These are phyloP conservation scores for Caenorhabditis sp. DNA, from an alignment of 2,888 invertebrate genomes.

Conservation along the genomic window DNA sequence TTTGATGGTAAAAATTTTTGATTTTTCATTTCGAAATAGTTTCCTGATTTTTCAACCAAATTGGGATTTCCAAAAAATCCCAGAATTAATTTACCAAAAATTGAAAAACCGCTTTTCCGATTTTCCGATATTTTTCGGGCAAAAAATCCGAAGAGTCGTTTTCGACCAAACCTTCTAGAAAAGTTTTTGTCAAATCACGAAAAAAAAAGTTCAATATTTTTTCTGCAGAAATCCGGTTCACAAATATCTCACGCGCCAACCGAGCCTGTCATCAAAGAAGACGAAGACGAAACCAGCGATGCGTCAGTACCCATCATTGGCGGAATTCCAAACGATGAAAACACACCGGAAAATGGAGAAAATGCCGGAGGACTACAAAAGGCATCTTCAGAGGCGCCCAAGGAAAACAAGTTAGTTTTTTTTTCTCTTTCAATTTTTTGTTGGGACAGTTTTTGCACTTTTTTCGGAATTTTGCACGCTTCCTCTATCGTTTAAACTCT, in stretches of 20 bases:
- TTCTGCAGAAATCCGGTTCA: conserved; percentile 54
- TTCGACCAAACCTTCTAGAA: no score
- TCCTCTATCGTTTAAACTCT: no score
- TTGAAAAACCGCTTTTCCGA: no score
- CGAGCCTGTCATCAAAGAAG: conserved; percentile 69
- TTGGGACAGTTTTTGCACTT: not conserved
- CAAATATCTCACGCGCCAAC: conserved; percentile 68
- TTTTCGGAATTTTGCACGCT: not conserved
- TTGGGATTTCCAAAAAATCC: no score
- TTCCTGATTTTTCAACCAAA: no score
- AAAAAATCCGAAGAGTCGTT: no score
- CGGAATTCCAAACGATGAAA: not conserved
- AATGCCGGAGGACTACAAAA: conserved; percentile 14
- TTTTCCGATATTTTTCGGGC: no score
- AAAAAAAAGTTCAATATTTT: not conserved
- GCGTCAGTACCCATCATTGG: conserved; percentile 11
- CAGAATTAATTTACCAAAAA: no score
- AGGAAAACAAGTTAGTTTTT: conserved; percentile 47
- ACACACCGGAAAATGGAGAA: not conserved
- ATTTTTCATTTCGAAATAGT: no score
- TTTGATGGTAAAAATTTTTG: no score
- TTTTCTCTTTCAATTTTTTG: not conserved
- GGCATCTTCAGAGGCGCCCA: conserved; percentile 38
- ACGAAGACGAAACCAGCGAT: conserved; percentile 64
- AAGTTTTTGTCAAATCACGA: no score